Base-by-base conservation (phyloP, 2,113 vertebrate species). In the Crotophaga sulcirostris region DNA sequence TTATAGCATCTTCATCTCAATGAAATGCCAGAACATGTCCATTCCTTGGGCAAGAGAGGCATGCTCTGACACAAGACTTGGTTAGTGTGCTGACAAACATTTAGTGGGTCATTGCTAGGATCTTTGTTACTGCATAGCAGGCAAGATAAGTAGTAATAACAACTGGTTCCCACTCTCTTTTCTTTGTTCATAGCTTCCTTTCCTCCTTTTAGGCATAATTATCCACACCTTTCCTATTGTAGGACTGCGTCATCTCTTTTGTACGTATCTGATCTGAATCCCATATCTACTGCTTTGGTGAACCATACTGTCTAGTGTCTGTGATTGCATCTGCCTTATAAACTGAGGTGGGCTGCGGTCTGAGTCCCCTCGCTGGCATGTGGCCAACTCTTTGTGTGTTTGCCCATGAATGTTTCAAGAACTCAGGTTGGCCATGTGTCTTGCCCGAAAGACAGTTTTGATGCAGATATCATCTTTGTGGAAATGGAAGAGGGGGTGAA, bases 361-460 rank as follows among this genome's bases (percentile, higher is more conserved):
- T 7, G 23, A 47, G 38, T 7, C 10, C 25, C 26, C 33, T 44
- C 2, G 0, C 42, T 77, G 42, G 9, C 11, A 0, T 5, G 59
- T 12, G 63, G 33, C 38, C 52, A 68, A 25, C 31, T 42, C 26
- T 33, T 51, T 40, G 13, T 26, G 5, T 1, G 0, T 18, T 10
- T 51, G 23, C 24, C 16, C 0, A 1, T 3, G 5, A 3, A 0
- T 6, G 9, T 63, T 70, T 91, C n/a, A 58, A 56, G 28, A 73
- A 16, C 42, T 63, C 17, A 28, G 8, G 13, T 0, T 85, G 56
- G 19, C 29, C 42, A 31, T 26, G 16, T 8, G 11, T 55, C 26
- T 88, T 88, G 75, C 62, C 24, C 34, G 66, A 64, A 34, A 52
- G 42, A 1, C 28, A 28, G 11, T 62, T 60, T 56, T 62, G 36